A percentile compares a stretch with the other conserved stretches of the same genome.
Evolutionary conservation across 2,797 vertebrate genomes (phyloP).

Genomic region (Takifugu rubripes): DNA sequence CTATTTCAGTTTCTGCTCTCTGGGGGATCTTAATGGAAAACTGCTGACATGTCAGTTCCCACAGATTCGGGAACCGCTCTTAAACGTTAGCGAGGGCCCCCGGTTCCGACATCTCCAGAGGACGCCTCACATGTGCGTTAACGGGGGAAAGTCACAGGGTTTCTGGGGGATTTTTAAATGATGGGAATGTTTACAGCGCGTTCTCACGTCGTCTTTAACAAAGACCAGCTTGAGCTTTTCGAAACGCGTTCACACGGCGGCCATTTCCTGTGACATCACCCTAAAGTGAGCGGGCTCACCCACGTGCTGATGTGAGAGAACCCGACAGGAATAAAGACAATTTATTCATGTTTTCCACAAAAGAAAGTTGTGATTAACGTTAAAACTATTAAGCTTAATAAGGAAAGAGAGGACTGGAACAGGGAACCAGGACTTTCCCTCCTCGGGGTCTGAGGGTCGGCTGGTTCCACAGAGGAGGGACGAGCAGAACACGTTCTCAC

Average conservation of each 20-base stretch:
- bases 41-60: slow-evolving; percentile 48
- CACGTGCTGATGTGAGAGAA: no score
- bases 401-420: no score
- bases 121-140: not conserved
- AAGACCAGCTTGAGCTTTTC: not conserved
- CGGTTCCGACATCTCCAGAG: not conserved
- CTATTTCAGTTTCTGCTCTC: not conserved
- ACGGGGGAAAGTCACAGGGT: not conserved
- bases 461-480: not conserved
- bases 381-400: no score
- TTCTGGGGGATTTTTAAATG: no score
- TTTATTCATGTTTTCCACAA: no score
- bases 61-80: slow-evolving; percentile 13
- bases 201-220: no score
- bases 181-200: not conserved
- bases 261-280: not conserved
- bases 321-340: no score
- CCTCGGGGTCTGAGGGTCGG: no score
- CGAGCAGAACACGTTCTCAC: slow-evolving; percentile 29
- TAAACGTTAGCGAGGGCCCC: not conserved
- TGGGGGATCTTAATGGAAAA: slow-evolving; percentile 21
- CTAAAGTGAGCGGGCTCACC: no score
- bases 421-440: no score
- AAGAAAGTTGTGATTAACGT: no score
- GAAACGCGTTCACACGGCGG: not conserved